Conservation (phyloP, 2,888 invertebrate genomes). For the Hoplodrina ambigua region DNA sequence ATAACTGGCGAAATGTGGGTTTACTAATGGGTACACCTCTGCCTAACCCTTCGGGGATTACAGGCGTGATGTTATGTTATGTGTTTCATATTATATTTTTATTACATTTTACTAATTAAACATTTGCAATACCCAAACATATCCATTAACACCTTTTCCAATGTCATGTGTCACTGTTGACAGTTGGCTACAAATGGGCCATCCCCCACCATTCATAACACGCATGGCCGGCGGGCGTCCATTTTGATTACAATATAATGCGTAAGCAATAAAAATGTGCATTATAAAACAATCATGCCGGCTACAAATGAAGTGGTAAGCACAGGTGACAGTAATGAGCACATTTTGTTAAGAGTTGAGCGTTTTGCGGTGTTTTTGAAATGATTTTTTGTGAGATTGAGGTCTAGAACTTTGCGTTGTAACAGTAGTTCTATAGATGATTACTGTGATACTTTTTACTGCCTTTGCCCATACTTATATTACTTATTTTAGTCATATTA, state of each 20-base stretch:
- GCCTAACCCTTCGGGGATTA: too few relatives aligned
- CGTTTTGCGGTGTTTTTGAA: slow-evolving; percentile 18
- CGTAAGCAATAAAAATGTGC: slow-evolving; percentile 63
- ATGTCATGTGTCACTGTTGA: slow-evolving; percentile 13
- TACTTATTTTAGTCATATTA: too few relatives aligned
- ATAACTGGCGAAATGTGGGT: too few relatives aligned
- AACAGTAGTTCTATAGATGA: too few relatives aligned
- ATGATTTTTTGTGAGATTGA: background rate
- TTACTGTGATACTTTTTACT: too few relatives aligned
- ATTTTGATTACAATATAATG: slow-evolving; percentile 55
- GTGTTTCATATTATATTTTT: too few relatives aligned
- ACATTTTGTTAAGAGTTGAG: slow-evolving; percentile 44
- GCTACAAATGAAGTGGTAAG: slow-evolving; percentile 62
- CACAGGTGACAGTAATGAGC: slow-evolving; percentile 55
- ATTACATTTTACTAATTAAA: too few relatives aligned
- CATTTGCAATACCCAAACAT: background rate
- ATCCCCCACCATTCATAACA: slow-evolving; percentile 24
- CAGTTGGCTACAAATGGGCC: slow-evolving; percentile 19
- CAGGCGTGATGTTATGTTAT: too few relatives aligned
- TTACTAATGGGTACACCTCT: too few relatives aligned
- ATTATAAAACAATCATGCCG: slow-evolving; percentile 73
- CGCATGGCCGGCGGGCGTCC: slow-evolving; percentile 40
- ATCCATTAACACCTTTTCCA: background rate
- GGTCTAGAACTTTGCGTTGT: too few relatives aligned
- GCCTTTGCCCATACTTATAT: background rate